Conservation (phyloP, 1,140 invertebrate genomes). For the Bombyx mandarina region DNA sequence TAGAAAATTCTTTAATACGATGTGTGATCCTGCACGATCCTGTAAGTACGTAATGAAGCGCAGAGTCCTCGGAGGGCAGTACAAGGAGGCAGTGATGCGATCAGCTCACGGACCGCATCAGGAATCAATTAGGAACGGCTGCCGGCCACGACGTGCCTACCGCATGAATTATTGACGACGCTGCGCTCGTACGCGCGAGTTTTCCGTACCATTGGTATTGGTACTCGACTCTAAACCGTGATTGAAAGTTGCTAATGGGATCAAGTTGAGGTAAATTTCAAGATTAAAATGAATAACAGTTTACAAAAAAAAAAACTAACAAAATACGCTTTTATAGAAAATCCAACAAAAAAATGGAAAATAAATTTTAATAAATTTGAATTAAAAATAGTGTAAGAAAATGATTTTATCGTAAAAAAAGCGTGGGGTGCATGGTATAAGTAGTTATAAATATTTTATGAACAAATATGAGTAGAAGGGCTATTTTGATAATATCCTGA, state of each 20-base stretch:
- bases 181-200: slow-evolving; percentile 28
- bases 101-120: slow-evolving; percentile 54
- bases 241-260: slow-evolving; percentile 1
- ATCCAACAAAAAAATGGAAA: too few species aligned
- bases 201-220: slow-evolving; percentile 19
- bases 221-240: slow-evolving; percentile 30
- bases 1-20: slow-evolving; percentile 19
- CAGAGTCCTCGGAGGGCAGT: slow-evolving; percentile 44
- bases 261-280: too few species aligned
- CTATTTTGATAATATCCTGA: too few species aligned
- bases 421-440: too few species aligned
- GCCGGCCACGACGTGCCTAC: slow-evolving; percentile 55
- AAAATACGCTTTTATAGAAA: too few species aligned
- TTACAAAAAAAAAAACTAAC: too few species aligned
- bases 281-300: too few species aligned
- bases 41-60: slow-evolving; percentile 55
- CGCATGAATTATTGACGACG: slow-evolving; percentile 67
- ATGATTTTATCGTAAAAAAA: too few species aligned
- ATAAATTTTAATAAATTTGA: too few species aligned
- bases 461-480: too few species aligned
- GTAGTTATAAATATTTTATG: too few species aligned
- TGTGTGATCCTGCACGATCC: slow-evolving; percentile 21
- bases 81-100: slow-evolving; percentile 62
- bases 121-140: slow-evolving; percentile 66
- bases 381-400: too few species aligned